These are phyloP conservation scores for Arge pagana DNA, from an alignment of 2,888 invertebrate species.

Conservation along the genomic window DNA sequence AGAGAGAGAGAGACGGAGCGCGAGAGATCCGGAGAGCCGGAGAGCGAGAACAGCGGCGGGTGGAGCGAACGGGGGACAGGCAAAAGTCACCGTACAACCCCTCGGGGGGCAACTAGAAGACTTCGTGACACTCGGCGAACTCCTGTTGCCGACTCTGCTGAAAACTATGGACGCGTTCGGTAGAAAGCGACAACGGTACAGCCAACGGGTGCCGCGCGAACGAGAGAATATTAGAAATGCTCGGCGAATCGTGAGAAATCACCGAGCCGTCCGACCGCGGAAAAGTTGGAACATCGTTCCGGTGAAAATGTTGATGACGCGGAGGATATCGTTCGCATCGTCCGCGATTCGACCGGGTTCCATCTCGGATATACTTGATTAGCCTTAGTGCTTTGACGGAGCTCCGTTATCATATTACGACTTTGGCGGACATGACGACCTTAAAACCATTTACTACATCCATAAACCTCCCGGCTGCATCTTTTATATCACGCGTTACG, in stretches of 20 bases:
- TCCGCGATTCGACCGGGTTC: conserved; percentile 7
- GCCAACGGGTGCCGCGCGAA: no score
- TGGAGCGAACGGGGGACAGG: conserved; percentile 31
- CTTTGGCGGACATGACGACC: conserved; percentile 38
- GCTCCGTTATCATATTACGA: conserved; percentile 43
- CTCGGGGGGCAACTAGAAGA: conserved; percentile 49
- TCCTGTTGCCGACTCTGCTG: conserved; percentile 48
- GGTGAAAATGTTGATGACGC: no score
- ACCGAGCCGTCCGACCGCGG: no score
- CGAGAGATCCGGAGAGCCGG: conserved; percentile 4
- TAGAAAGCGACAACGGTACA: no score
- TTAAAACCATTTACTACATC: conserved; percentile 37
- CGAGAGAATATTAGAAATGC: no score
- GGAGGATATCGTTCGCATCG: no score
- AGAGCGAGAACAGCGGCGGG: conserved; percentile 16
- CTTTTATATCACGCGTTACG: conserved; percentile 16
- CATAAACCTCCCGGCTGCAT: conserved; percentile 30
- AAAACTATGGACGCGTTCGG: no score
- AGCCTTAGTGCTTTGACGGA: conserved; percentile 36
- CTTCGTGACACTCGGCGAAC: conserved; percentile 50
- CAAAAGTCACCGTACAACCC: conserved; percentile 53
- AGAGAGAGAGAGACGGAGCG: conserved; percentile 23
- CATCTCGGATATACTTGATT: conserved; percentile 41
- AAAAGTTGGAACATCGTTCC: no score
- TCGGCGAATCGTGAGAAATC: no score